Conservation (phyloP, 1,140 invertebrate species). For the Leptinotarsa undecemlineata region DNA sequence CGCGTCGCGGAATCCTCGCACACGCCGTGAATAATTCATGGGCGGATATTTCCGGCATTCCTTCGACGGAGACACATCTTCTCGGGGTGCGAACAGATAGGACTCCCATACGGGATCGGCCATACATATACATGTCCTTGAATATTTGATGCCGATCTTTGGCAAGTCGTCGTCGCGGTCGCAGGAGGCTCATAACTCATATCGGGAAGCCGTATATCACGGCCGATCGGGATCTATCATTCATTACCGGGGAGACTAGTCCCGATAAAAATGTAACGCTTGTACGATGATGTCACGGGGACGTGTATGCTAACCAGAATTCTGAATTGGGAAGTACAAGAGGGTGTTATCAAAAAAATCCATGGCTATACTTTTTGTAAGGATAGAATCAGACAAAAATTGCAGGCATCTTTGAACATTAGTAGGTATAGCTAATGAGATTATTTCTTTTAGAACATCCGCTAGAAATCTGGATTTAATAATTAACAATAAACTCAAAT, state of each 20-base stretch:
- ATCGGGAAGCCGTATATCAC: slow-evolving; percentile 52
- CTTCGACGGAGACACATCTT: slow-evolving; percentile 7
- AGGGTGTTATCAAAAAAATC: too few species aligned
- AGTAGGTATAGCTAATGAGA: too few species aligned
- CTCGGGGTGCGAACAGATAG: slow-evolving; percentile 28
- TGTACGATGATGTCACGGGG: background rate
- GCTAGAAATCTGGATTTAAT: too few species aligned
- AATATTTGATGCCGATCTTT: slow-evolving; percentile 54
- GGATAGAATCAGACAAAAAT: too few species aligned
- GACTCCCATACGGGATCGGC: slow-evolving; percentile 27
- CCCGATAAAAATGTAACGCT: slow-evolving; percentile 6
- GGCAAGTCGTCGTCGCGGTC: slow-evolving; percentile 52
- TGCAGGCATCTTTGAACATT: too few species aligned
- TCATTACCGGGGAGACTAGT: slow-evolving; percentile 30
- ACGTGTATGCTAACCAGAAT: too few species aligned
- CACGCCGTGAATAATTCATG: slow-evolving; percentile 1
- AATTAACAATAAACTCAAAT: too few species aligned
- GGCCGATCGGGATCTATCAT: slow-evolving; percentile 43
- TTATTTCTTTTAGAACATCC: too few species aligned
- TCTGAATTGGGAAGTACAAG: too few species aligned
- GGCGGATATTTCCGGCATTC: slow-evolving; percentile 1
- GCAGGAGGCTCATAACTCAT: slow-evolving; percentile 54
- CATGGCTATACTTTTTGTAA: too few species aligned
- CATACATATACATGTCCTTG: slow-evolving; percentile 34
- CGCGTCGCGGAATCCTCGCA: background rate